Evolutionary conservation across 2,113 vertebrate species (phyloP).

Genomic region (Mystacornis crossleyi): DNA sequence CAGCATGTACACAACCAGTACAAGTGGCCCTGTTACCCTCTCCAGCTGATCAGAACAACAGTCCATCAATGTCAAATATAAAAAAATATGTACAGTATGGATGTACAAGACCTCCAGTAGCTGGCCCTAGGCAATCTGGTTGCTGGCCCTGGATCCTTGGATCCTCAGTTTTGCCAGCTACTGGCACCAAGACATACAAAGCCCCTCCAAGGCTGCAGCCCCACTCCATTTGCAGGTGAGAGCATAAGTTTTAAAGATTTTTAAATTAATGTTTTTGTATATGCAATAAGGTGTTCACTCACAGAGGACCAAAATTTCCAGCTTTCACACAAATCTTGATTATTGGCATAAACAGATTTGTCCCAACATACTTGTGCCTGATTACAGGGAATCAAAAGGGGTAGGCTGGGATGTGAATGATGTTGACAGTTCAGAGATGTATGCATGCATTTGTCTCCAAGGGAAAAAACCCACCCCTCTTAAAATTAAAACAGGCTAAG

Average conservation of each 20-base stretch:
- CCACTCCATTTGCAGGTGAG: neutral
- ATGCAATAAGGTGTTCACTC: neutral
- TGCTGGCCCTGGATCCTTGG: neutral
- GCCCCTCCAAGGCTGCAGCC: neutral
- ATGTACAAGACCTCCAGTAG: neutral
- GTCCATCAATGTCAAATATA: neutral
- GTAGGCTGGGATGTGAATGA: neutral
- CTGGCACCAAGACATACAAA: neutral
- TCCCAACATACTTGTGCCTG: neutral
- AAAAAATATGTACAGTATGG: neutral
- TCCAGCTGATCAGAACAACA: neutral
- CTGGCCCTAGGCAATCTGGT: neutral
- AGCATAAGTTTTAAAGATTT: neutral
- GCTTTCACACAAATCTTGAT: neutral
- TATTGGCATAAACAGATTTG: neutral
- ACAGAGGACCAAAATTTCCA: neutral
- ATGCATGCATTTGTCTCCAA: neutral
- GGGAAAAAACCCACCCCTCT: neutral
- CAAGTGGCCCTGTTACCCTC: neutral
- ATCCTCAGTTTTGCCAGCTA: neutral
- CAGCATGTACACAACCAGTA: neutral
- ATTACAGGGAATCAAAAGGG: neutral
- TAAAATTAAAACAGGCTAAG: neutral
- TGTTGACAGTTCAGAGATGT: neutral
- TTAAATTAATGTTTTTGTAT: neutral